Percentiles rank a stretch among this genome's conserved stretches.
These are phyloP conservation scores for Deroplatys truncata DNA, from an alignment of 2,888 invertebrate species.

Conservation along the genomic window DNA sequence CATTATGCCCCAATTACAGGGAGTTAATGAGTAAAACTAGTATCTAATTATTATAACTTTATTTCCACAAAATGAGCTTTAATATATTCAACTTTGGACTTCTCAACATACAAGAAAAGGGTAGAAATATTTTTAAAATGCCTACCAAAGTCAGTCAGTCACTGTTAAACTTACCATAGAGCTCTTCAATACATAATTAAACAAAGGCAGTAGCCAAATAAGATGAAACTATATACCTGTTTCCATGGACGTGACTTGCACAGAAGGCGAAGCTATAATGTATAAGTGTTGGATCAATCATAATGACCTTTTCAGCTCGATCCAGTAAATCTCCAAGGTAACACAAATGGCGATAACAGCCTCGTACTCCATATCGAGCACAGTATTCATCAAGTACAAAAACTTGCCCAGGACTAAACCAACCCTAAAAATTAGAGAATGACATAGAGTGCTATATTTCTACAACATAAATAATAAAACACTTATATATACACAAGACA, in stretches of 20 bases:
- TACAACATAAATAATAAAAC: too few species aligned
- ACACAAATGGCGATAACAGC: conserved; percentile 94
- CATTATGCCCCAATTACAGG: too few species aligned
- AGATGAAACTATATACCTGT: conserved; percentile 63
- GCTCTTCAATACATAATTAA: background rate
- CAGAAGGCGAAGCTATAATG: conserved; percentile 99
- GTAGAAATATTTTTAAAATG: background rate
- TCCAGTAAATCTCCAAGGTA: conserved; percentile 94
- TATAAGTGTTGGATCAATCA: conserved; percentile 97
- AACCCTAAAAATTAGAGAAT: conserved; percentile 64
- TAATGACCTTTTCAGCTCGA: conserved; percentile 83
- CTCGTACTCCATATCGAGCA: conserved; percentile 94
- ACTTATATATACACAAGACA: too few species aligned
- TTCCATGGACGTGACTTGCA: conserved; percentile 98
- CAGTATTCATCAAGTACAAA: conserved; percentile 98
- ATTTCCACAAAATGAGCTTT: too few species aligned
- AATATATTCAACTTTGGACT: too few species aligned
- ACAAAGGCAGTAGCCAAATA: background rate
- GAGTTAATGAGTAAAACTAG: too few species aligned
- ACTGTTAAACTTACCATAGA: background rate
- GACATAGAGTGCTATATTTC: conserved; percentile 10
- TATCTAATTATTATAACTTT: too few species aligned
- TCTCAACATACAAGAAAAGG: too few species aligned
- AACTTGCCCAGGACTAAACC: conserved; percentile 99
- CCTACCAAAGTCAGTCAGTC: background rate